Percentiles rank a stretch among this genome's conserved stretches.
Evolutionary conservation across 2,888 invertebrate genomes (phyloP).

Genomic region (Mesoligia furuncula): DNA sequence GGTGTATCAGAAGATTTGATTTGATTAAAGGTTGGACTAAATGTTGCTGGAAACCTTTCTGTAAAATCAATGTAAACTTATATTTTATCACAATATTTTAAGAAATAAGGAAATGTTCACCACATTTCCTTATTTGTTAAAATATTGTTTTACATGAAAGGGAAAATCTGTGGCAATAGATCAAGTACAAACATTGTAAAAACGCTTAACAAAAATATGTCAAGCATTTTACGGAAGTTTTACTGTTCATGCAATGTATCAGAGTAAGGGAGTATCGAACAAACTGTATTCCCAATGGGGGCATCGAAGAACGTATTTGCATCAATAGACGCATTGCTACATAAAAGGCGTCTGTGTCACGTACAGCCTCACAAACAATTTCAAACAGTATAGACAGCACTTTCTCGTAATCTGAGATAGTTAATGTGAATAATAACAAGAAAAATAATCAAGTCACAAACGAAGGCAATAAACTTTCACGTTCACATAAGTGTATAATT

Average conservation of each 20-base stretch:
- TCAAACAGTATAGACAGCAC: constrained; percentile 40
- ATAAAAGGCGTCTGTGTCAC: constrained; percentile 62
- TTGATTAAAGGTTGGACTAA: neutral
- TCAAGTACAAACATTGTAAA: constrained; percentile 21
- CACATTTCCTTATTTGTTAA: neutral
- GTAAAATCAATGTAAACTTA: neutral
- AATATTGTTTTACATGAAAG: neutral
- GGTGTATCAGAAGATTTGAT: neutral
- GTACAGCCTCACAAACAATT: constrained; percentile 44
- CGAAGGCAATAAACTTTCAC: constrained; percentile 55
- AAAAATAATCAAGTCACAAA: constrained; percentile 58
- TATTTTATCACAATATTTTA: neutral
- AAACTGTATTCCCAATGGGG: constrained; percentile 61
- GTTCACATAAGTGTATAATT: constrained; percentile 63
- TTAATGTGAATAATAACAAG: constrained; percentile 54
- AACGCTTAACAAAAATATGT: constrained; percentile 21
- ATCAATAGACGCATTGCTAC: constrained; percentile 67
- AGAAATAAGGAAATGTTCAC: too few species aligned
- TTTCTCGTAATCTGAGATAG: constrained; percentile 34
- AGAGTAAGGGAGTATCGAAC: constrained; percentile 52
- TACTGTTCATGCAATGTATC: constrained; percentile 54
- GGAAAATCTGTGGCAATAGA: neutral
- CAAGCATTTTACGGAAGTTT: constrained; percentile 45
- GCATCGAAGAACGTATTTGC: constrained; percentile 66
- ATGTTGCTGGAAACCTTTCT: neutral